Conservation (phyloP, 2,113 vertebrate genomes). For the Triplophysa rosa region DNA sequence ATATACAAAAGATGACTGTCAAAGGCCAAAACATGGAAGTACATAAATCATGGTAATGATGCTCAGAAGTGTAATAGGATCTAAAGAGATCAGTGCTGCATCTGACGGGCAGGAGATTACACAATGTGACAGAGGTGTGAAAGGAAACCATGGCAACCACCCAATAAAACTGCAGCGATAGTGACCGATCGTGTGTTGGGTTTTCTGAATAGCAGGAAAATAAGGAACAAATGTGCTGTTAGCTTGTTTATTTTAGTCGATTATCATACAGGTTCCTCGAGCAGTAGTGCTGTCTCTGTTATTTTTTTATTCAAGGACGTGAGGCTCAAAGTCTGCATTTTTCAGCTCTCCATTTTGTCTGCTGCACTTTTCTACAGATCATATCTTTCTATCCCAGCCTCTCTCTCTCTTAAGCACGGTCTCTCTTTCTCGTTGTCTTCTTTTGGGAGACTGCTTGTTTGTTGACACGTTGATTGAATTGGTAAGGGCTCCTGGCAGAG, state of each 20-base stretch:
- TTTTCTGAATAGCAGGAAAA: constrained; percentile 8
- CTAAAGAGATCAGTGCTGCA: neutral
- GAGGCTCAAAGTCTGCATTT: neutral
- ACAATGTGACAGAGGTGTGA: constrained; percentile 2
- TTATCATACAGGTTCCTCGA: too few species aligned
- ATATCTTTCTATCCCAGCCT: neutral
- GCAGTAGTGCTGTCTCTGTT: too few species aligned
- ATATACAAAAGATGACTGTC: constrained; percentile 4
- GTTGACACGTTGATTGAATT: constrained; percentile 71
- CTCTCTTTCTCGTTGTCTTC: constrained; percentile 46
- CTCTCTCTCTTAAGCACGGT: constrained; percentile 5
- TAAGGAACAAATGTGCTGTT: neutral
- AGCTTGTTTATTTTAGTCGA: too few species aligned
- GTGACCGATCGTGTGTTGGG: neutral
- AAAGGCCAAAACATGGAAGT: constrained; percentile 16
- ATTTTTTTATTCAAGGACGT: constrained; percentile 14
- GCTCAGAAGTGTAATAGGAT: neutral
- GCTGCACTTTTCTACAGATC: neutral
- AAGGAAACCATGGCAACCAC: constrained; percentile 6
- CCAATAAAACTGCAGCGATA: neutral
- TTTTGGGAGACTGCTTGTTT: constrained; percentile 54
- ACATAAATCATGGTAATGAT: neutral
- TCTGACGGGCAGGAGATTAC: neutral
- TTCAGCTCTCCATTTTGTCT: constrained; percentile 29
- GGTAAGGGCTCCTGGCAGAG: constrained; percentile 64